These are phyloP conservation scores for Zonotrichia leucophrys DNA, from an alignment of 2,113 vertebrate genomes.

Conservation along the genomic window DNA sequence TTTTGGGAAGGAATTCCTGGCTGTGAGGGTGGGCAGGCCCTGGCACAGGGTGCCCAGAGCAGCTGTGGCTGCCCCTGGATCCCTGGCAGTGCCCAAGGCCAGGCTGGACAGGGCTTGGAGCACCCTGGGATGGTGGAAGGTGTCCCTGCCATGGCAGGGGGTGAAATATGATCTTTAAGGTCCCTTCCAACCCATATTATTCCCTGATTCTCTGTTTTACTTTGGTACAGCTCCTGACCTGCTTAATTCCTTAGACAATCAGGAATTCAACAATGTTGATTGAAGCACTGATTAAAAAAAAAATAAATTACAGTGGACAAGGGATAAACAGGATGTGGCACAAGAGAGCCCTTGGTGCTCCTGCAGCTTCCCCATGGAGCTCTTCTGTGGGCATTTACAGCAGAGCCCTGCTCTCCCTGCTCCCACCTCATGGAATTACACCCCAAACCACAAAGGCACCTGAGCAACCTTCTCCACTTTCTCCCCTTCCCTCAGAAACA, in stretches of 20 bases:
- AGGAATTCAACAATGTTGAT: not conserved
- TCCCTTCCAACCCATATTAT: not conserved
- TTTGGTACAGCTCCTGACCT: not conserved
- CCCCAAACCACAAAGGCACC: not conserved
- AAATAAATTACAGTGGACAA: not conserved
- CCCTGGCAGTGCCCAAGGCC: not conserved
- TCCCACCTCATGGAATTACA: not conserved
- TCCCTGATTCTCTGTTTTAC: not conserved
- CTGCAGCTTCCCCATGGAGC: not conserved
- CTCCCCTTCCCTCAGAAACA: not conserved
- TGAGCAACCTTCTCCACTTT: not conserved
- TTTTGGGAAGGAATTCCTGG: accelerated
- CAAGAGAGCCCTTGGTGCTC: not conserved
- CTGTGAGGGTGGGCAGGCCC: accelerated
- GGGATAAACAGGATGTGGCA: not conserved
- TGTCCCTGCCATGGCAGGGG: not conserved
- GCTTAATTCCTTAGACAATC: not conserved
- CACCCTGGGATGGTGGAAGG: accelerated
- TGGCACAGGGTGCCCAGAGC: not conserved
- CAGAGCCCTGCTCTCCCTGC: not conserved
- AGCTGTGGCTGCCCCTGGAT: not conserved
- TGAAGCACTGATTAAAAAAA: not conserved
- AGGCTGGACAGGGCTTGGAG: accelerated
- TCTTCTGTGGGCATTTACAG: not conserved
- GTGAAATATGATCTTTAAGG: not conserved